Evolutionary conservation across 2,888 invertebrate species (phyloP), one percentile per base, ranked within the genome.

Genomic region (Gibbula magus): DNA sequence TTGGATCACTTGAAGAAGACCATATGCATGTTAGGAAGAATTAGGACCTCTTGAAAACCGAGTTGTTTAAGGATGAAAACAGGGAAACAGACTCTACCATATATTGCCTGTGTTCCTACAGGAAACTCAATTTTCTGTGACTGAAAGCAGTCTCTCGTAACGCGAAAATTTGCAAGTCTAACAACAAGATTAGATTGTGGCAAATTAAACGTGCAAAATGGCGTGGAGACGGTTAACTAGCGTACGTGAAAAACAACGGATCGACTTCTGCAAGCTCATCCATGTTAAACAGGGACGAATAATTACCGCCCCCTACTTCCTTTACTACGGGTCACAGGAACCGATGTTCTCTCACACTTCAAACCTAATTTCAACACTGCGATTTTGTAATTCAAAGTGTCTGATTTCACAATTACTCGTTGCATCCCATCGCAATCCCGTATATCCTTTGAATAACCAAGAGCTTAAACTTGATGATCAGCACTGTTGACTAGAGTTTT

Each of bases 61-160:
- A 70, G 70, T 20, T 70, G 70, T 35, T 32, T 18, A 32, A 39
- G 70, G 70, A 39, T 35, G 70, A 70, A 70, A 39, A 20, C 39
- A 20, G 20, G 10, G 70, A 20, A 10, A 20, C 70, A 32, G 70
- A n/a, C 70, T 35, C 35, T 32, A 18, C 70, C 70, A 70, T 39
- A 39, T 39, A 70, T 39, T 32, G 32, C 70, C 35, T 20, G 39
- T 39, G 39, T 70, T 39, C 70, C 29, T 32, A 25, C 35, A 35
- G 25, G 70, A 70, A 70, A 70, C 70, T 70, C 70, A 70, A 70
- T 70, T 70, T 70, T 70, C 70, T 35, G 39, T 20, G 35, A 39
- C 35, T 35, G 70, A 70, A 70, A 32, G 20, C 70, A 70, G 29
- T 70, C 70, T 16, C 35, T 39, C 35, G 20, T 39, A 39, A 70